Percentiles rank a stretch among this genome's conserved stretches.
These are phyloP conservation scores for Pleuronectes platessa DNA, from an alignment of 2,113 vertebrate genomes.

Conservation along the genomic window DNA sequence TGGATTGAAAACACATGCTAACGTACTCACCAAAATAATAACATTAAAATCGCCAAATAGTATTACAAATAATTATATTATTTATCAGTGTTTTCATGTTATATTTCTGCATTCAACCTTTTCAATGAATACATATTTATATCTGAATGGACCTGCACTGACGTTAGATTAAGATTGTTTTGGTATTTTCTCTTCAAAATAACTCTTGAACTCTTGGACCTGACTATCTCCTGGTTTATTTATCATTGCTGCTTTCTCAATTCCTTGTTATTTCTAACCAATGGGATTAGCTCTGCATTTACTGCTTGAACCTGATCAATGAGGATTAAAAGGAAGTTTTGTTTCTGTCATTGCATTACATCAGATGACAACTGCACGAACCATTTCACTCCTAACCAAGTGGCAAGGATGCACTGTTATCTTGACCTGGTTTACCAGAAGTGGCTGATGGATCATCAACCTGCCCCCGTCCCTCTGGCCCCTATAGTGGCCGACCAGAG, in stretches of 20 bases:
- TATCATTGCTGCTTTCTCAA: neutral
- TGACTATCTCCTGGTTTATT: no score
- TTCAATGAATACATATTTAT: no score
- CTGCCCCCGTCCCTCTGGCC: conserved; percentile 87
- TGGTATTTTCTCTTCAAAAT: no score
- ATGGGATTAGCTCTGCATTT: neutral
- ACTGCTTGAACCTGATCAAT: conserved; percentile 5
- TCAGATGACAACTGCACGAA: conserved; percentile 97
- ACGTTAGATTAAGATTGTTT: no score
- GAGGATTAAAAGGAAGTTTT: neutral
- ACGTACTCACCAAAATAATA: neutral
- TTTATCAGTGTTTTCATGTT: no score
- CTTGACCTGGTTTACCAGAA: conserved; percentile 94
- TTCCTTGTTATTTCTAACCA: neutral
- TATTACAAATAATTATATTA: no score
- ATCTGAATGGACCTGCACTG: no score
- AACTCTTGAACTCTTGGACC: no score
- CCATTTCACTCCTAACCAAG: conserved; percentile 96
- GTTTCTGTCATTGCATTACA: conserved; percentile 2
- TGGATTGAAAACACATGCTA: neutral
- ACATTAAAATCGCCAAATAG: no score
- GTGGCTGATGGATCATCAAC: conserved; percentile 86
- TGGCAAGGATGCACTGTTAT: conserved; percentile 98
- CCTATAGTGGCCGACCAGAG: conserved; percentile 88
- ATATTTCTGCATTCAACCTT: no score